Evolutionary conservation across 53 echinoderm and acorn worm species (phyloP).

Genomic region (Paracentrotus lividus): DNA sequence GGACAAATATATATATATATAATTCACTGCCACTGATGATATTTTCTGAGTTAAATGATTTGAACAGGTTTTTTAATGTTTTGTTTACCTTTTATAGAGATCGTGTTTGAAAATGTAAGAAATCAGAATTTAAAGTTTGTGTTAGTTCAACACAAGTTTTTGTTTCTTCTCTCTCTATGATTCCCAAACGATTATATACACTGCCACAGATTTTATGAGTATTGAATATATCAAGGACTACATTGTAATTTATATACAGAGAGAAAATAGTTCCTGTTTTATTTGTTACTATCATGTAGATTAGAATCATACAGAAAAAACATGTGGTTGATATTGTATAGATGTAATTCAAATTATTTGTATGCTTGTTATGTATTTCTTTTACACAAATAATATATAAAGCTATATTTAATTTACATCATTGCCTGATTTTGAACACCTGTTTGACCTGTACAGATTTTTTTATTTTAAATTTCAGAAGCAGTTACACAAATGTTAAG

Average conservation of each 20-base stretch:
- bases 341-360: neutral
- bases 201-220: slow-evolving; percentile 51
- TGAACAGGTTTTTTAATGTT: neutral
- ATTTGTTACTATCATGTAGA: slow-evolving; percentile 28
- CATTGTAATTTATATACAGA: slow-evolving; percentile 37
- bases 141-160: neutral
- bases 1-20: slow-evolving; percentile 5
- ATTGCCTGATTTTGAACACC: neutral
- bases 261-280: slow-evolving; percentile 34
- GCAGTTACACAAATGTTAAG: neutral
- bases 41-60: slow-evolving; percentile 9
- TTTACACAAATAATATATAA: slow-evolving; percentile 30
- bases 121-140: slow-evolving; percentile 12
- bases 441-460: neutral
- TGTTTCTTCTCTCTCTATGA: neutral
- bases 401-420: slow-evolving; percentile 37
- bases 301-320: slow-evolving; percentile 38
- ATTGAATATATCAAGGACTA: slow-evolving; percentile 18
- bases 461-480: neutral
- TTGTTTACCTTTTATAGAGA: neutral
- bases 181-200: slow-evolving; percentile 45
- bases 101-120: neutral
- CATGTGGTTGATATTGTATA: slow-evolving; percentile 49
- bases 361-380: slow-evolving; percentile 20
- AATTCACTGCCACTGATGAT: slow-evolving; percentile 23